Percentiles rank a stretch among this genome's conserved stretches.
phyloP scores from a whole-genome alignment of 1,140 invertebrate genomes.

The Alviniconcha marisindica region DNA sequence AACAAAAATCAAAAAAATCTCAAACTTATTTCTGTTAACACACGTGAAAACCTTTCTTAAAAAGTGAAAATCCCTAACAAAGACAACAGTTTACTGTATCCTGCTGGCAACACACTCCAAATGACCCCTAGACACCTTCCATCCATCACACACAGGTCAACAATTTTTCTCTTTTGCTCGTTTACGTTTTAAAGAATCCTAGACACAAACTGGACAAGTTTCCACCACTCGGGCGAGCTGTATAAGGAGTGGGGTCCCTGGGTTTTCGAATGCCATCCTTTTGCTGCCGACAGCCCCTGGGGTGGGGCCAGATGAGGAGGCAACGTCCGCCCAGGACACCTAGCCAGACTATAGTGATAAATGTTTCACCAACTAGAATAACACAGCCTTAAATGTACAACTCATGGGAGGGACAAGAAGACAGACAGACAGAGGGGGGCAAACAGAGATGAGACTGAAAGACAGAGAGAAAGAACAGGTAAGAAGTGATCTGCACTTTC shows the following conservation, averaged over 20 bases:
- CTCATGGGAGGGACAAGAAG: neutral
- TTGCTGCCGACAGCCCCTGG: conserved; percentile 12
- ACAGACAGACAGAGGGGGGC: neutral
- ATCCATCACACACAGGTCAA: neutral
- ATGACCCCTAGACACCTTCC: neutral
- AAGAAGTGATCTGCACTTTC: neutral
- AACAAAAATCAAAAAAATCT: too few relatives aligned
- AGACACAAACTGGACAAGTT: conserved; percentile 27
- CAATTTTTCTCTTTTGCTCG: neutral
- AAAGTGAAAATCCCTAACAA: too few relatives aligned
- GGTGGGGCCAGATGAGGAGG: conserved; percentile 12
- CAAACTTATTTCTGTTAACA: too few relatives aligned
- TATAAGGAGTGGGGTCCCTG: conserved; percentile 1
- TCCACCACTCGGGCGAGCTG: neutral
- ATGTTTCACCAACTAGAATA: neutral
- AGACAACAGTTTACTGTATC: too few relatives aligned
- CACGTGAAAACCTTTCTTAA: too few relatives aligned
- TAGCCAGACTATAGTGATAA: conserved; percentile 34
- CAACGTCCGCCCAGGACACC: conserved; percentile 17
- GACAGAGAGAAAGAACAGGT: conserved; percentile 3
- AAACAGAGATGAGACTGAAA: neutral
- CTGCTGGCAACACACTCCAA: too few relatives aligned
- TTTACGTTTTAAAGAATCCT: too few relatives aligned
- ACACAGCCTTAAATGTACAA: neutral
- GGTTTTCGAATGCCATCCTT: conserved; percentile 23